phyloP scores from a whole-genome alignment of 2,888 invertebrate species.

The Parnassius glacialis region DNA sequence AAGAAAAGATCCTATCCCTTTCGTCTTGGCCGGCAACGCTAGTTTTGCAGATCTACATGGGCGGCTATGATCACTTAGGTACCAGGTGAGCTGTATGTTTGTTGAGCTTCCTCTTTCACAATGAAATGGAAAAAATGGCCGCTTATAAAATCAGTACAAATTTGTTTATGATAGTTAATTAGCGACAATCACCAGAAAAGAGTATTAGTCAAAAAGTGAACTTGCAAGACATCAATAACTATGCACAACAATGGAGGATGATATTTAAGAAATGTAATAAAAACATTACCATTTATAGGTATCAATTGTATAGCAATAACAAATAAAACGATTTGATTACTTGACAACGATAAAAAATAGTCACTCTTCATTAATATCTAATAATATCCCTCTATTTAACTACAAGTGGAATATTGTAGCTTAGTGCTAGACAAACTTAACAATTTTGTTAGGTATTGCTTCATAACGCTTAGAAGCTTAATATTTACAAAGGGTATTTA shows the following conservation, averaged over 20 bases:
- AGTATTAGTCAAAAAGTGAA: not conserved
- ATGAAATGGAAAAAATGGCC: too few species aligned
- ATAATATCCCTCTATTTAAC: constrained; percentile 30
- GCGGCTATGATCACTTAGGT: too few species aligned
- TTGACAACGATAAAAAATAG: constrained; percentile 26
- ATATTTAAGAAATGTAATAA: constrained; percentile 9
- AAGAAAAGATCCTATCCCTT: too few species aligned
- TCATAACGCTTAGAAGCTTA: constrained; percentile 48
- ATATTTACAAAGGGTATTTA: constrained; percentile 41
- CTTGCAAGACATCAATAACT: constrained; percentile 3
- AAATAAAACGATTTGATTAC: constrained; percentile 21
- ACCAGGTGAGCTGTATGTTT: too few species aligned
- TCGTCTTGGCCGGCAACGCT: too few species aligned
- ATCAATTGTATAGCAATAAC: constrained; percentile 22
- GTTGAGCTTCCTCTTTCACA: too few species aligned
- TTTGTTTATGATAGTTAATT: too few species aligned
- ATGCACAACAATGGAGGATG: constrained; percentile 1
- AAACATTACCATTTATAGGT: constrained; percentile 5
- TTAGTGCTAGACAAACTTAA: constrained; percentile 67
- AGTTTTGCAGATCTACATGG: too few species aligned
- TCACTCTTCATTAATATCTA: constrained; percentile 28
- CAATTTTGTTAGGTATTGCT: constrained; percentile 59
- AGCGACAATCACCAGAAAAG: too few species aligned
- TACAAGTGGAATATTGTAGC: constrained; percentile 43
- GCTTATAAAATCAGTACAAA: too few species aligned